Evolutionary conservation across 2,888 invertebrate genomes (phyloP).

Genomic region (Sabatieria punctata): DNA sequence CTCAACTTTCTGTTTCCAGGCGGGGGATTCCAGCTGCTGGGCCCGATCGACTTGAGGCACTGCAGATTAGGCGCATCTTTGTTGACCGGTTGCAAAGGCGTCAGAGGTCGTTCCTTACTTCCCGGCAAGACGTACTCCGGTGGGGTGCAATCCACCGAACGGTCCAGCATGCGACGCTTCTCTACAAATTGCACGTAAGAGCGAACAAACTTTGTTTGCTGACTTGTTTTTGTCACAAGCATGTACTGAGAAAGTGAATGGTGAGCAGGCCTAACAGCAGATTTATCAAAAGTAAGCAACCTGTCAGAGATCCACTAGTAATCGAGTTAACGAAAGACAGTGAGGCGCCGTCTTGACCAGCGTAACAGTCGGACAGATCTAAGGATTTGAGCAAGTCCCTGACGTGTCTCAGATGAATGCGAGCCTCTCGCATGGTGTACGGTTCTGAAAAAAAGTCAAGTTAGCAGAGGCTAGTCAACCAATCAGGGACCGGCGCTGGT

Average conservation of each 20-base stretch:
- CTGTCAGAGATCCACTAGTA: constrained; percentile 71
- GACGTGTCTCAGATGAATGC: constrained; percentile 92
- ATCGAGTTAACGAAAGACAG: constrained; percentile 80
- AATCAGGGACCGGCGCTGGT: no score
- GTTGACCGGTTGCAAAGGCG: constrained; percentile 11
- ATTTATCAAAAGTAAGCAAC: constrained; percentile 31
- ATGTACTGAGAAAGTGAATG: no score
- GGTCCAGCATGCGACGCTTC: no score
- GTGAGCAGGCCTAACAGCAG: background rate
- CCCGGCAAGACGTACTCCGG: constrained; percentile 23
- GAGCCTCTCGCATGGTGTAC: constrained; percentile 91
- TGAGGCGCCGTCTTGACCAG: constrained; percentile 86
- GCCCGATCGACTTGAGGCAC: constrained; percentile 60
- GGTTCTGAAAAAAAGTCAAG: constrained; percentile 66
- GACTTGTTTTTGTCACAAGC: no score
- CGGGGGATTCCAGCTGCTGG: constrained; percentile 97
- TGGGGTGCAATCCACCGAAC: constrained; percentile 19
- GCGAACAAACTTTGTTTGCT: no score
- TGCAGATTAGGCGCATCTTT: constrained; percentile 8
- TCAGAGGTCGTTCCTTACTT: constrained; percentile 16
- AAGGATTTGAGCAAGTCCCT: constrained; percentile 84
- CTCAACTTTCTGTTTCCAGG: constrained; percentile 88
- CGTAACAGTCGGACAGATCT: constrained; percentile 83
- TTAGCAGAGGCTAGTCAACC: no score
- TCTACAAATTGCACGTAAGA: no score